A percentile compares a stretch with the other conserved stretches of the same genome.
Evolutionary conservation across 1,140 invertebrate genomes (phyloP).

Genomic region (Meloidogyne exigua): DNA sequence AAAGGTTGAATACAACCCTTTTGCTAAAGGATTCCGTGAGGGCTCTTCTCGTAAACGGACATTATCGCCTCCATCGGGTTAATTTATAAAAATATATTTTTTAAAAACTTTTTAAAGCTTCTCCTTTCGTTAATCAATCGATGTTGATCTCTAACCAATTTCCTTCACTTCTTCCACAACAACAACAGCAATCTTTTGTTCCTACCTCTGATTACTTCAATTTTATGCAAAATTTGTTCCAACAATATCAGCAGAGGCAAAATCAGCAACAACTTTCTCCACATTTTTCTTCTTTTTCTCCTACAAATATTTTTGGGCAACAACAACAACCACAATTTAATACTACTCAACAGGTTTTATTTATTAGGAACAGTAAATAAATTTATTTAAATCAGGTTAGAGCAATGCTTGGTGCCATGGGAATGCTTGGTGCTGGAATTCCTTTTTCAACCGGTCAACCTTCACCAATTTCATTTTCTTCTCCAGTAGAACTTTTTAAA

Average conservation of each 20-base stretch:
- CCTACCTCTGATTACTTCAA: not conserved
- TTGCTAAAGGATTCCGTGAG: conserved; percentile 46
- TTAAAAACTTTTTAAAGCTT: conserved; percentile 17
- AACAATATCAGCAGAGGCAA: not conserved
- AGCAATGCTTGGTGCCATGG: not conserved
- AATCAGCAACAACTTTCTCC: not conserved
- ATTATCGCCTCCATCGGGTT: conserved; percentile 17
- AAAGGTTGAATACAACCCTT: conserved; percentile 31
- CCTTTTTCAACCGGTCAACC: not conserved
- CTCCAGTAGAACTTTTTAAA: not conserved
- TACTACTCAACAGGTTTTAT: not conserved
- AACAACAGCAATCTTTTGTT: not conserved
- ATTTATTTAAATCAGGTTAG: too few relatives aligned
- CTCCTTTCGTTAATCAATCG: not conserved
- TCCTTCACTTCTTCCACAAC: not conserved
- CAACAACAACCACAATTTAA: not conserved
- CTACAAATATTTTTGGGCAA: not conserved
- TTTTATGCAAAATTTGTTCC: not conserved
- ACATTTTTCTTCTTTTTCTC: conserved; percentile 1
- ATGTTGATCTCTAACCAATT: not conserved
- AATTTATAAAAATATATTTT: too few relatives aligned
- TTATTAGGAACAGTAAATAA: not conserved
- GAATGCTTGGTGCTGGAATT: not conserved
- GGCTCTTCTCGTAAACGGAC: conserved; percentile 38
- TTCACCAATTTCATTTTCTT: not conserved